These are phyloP conservation scores for Ceyx erithaca DNA, from an alignment of 2,797 vertebrate genomes.

Conservation along the genomic window DNA sequence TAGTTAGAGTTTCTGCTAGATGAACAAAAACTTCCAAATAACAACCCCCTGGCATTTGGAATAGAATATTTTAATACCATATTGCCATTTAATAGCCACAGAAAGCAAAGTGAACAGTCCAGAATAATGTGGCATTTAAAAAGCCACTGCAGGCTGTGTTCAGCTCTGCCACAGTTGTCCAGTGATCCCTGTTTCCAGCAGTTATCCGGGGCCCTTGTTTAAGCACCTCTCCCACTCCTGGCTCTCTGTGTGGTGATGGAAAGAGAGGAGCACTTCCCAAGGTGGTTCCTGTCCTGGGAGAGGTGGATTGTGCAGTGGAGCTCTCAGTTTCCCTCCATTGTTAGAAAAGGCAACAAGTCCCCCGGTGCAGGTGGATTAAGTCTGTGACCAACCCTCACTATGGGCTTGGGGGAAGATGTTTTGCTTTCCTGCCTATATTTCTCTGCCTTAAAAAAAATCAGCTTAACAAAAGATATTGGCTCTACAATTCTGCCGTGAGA, in stretches of 20 bases:
- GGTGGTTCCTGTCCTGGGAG: not conserved
- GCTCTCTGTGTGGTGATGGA: not conserved
- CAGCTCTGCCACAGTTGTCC: not conserved
- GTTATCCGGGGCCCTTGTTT: not conserved
- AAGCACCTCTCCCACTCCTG: not conserved
- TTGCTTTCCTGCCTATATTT: not conserved
- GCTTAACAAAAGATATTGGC: not conserved
- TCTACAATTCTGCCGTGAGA: not conserved
- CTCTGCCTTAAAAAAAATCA: not conserved
- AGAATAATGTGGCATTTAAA: slow-evolving; percentile 7
- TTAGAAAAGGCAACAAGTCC: not conserved
- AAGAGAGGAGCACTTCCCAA: not conserved
- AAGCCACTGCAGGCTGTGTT: not conserved
- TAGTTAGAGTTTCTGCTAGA: not conserved
- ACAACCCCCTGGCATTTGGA: not conserved
- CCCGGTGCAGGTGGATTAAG: not conserved
- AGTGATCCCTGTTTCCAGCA: not conserved
- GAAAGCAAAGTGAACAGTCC: not conserved
- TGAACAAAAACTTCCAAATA: not conserved
- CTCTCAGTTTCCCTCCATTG: rapidly evolving
- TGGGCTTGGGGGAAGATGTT: not conserved
- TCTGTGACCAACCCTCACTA: not conserved
- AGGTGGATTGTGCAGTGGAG: rapidly evolving
- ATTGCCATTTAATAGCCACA: not conserved
- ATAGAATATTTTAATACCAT: not conserved